Conservation (phyloP, 2,888 invertebrate species). For the Leuctra nigra region DNA sequence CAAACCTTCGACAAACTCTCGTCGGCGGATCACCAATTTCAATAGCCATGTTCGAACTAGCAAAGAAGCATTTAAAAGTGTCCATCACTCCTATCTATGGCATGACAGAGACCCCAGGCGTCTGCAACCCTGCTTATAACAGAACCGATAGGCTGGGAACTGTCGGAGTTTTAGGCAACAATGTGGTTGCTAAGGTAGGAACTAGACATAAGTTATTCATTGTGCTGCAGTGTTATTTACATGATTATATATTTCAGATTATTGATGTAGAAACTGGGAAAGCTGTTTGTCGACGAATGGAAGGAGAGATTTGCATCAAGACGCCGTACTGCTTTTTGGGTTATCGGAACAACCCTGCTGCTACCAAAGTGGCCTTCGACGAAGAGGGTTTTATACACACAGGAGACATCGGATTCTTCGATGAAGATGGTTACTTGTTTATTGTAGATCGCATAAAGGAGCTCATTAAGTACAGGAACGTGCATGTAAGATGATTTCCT, state of each 20-base stretch:
- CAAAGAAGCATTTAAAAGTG: neutral
- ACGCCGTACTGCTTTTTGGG: constrained; percentile 7
- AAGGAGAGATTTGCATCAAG: constrained; percentile 5
- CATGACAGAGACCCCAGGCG: neutral
- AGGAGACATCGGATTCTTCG: constrained; percentile 42
- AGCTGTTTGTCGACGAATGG: neutral
- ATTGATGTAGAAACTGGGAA: neutral
- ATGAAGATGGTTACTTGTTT: constrained; percentile 39
- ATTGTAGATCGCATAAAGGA: constrained; percentile 44
- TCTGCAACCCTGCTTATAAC: constrained; percentile 15
- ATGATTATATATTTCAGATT: too few species aligned
- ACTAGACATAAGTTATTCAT: too few species aligned
- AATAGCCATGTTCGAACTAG: neutral
- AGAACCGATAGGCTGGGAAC: constrained; percentile 49
- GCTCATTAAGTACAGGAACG: constrained; percentile 46
- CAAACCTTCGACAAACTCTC: neutral
- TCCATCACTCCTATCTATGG: neutral
- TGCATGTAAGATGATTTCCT: too few species aligned
- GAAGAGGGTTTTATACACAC: constrained; percentile 18
- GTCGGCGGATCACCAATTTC: constrained; percentile 1
- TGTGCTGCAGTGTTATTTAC: too few species aligned
- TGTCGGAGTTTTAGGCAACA: constrained; percentile 53
- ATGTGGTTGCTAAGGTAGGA: neutral
- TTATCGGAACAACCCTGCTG: constrained; percentile 2
- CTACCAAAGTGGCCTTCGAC: constrained; percentile 5